Conservation (phyloP, 2,888 invertebrate species). For the Xanthia icteritia region DNA sequence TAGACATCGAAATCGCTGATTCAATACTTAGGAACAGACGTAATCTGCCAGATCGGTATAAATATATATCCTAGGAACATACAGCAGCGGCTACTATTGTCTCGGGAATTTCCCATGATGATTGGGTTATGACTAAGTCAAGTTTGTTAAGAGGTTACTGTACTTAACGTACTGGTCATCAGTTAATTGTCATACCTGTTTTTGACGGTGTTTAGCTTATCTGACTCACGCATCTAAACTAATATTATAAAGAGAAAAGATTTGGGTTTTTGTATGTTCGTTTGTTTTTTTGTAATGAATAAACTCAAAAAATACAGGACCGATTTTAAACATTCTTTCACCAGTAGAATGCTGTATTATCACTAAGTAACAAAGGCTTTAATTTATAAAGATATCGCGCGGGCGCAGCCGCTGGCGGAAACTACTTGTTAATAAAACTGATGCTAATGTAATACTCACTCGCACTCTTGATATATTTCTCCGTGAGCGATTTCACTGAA, state of each 20-base stretch:
- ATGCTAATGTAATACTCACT: conserved; percentile 76
- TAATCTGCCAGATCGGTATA: neutral
- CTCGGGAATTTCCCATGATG: conserved; percentile 10
- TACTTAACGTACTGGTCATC: neutral
- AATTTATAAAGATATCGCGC: no score
- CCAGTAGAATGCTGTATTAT: no score
- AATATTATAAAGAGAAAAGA: no score
- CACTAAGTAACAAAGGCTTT: no score
- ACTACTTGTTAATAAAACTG: conserved; percentile 4
- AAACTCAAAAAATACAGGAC: no score
- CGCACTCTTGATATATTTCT: conserved; percentile 94
- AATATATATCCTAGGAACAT: neutral
- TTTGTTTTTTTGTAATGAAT: no score
- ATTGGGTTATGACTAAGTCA: conserved; percentile 12
- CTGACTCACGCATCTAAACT: conserved; percentile 1
- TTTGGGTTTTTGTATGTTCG: no score
- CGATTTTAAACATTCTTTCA: no score
- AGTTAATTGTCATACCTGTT: neutral
- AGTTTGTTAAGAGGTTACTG: conserved; percentile 15
- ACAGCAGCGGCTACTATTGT: neutral
- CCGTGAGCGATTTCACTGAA: conserved; percentile 94
- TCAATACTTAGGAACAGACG: neutral
- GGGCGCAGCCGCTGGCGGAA: no score
- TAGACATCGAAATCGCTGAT: conserved; percentile 10
- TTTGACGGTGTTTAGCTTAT: neutral